Conservation (phyloP, 2,113 vertebrate species). For the Brachyhypopomus occidentalis region DNA sequence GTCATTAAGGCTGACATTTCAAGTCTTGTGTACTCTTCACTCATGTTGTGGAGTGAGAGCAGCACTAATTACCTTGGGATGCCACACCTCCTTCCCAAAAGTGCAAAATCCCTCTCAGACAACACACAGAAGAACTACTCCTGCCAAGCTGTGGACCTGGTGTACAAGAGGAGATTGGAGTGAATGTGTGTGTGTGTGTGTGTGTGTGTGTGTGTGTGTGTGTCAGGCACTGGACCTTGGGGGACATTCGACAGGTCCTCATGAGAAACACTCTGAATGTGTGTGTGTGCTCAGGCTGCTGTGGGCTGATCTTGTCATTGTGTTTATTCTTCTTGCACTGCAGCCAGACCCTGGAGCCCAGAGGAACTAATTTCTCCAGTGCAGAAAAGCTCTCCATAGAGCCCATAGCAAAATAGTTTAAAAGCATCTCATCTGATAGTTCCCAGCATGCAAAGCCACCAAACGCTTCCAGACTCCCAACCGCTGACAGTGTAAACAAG, state of each 20-base stretch:
- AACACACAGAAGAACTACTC: slow-evolving; percentile 1
- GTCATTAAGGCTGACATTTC: slow-evolving; percentile 48
- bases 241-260: too few relatives aligned
- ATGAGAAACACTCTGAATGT: slow-evolving; percentile 1
- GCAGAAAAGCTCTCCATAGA: slow-evolving; percentile 75
- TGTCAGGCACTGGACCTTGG: background rate
- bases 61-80: slow-evolving; percentile 60
- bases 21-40: slow-evolving; percentile 37
- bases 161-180: background rate
- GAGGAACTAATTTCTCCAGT: slow-evolving; percentile 72
- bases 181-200: background rate
- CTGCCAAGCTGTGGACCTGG: background rate
- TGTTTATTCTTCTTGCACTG: slow-evolving; percentile 75
- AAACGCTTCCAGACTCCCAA: slow-evolving; percentile 73
- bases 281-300: slow-evolving; percentile 8
- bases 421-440: slow-evolving; percentile 73
- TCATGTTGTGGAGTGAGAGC: slow-evolving; percentile 41
- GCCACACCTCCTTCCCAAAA: slow-evolving; percentile 44
- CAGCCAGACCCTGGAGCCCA: slow-evolving; percentile 68
- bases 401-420: slow-evolving; percentile 78
- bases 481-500: slow-evolving; percentile 74
- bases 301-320: slow-evolving; percentile 46
- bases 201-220: background rate
- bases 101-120: background rate
- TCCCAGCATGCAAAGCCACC: slow-evolving; percentile 72